Percentiles rank a stretch among this genome's conserved stretches.
phyloP scores from a whole-genome alignment of 1,140 invertebrate genomes.

The Oncopeltus fasciatus region DNA sequence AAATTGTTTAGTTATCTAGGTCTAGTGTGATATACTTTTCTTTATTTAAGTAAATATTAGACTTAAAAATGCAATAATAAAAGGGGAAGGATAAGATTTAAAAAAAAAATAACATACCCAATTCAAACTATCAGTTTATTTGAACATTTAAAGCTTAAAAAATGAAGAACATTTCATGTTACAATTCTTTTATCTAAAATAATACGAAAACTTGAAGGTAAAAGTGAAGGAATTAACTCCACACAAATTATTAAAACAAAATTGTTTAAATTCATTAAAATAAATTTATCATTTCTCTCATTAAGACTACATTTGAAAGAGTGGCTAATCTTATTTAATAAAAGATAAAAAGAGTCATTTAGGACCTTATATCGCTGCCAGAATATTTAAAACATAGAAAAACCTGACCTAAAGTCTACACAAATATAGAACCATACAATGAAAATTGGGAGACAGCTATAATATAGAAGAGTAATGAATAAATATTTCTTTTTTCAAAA shows the following conservation, averaged over 20 bases:
- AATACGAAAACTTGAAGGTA: background rate
- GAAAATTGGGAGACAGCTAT: constrained; percentile 11
- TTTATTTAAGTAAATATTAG: too few species aligned
- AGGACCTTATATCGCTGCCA: background rate
- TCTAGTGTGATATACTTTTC: too few species aligned
- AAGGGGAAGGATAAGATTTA: background rate
- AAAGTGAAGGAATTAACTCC: constrained; percentile 1
- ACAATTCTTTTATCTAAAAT: background rate
- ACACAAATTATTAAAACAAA: background rate
- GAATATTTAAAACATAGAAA: constrained; percentile 5
- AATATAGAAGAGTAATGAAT: constrained; percentile 15
- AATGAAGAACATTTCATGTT: background rate
- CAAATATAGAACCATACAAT: constrained; percentile 16
- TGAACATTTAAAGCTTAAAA: constrained; percentile 1
- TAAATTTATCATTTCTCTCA: background rate
- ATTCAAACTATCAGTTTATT: constrained; percentile 12
- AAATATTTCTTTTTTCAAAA: constrained; percentile 17
- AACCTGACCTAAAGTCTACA: constrained; percentile 8
- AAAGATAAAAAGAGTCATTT: background rate
- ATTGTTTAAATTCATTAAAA: background rate
- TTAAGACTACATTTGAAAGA: background rate
- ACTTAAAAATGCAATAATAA: background rate
- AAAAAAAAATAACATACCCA: background rate
- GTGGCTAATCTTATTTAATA: background rate
- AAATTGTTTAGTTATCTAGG: too few species aligned